Base-by-base conservation (phyloP, 2,113 vertebrate genomes). In the Aegypius monachus region DNA sequence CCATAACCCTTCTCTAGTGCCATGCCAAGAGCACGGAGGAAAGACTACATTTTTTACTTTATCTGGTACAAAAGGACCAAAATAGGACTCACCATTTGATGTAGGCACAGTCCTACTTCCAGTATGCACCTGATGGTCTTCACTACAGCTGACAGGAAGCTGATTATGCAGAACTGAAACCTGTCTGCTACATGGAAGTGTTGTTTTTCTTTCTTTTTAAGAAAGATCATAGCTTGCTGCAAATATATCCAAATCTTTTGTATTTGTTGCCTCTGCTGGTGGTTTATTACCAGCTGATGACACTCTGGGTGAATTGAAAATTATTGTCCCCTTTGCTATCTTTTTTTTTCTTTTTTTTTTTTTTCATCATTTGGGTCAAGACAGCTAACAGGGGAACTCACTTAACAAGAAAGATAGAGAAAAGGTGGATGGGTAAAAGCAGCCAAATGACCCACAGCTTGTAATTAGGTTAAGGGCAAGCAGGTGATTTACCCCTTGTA, bases 21-120 rank as follows among this genome's bases (percentile, higher is more conserved):
- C n/a, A 70, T 2, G 12, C 43, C 23, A 3, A 2, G 10, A 71
- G 21, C 20, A 40, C 0, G 0, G 15, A 62, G 13, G 0, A 45
- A 73, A 78, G 0, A 10, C 19, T 9, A 19, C 7, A 70, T 55
- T 75, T 68, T 27, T 12, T 32, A n/a, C 22, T 72, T 63, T 11
- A 52, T 6, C 15, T 21, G 1, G 3, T 11, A 52, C 3, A 68
- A 86, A 88, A 58, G 3, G 13, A 84, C 7, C 8, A 52, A 72
- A 82, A 23, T 2, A 86, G 11, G 12, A 80, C 62, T 95, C 27
- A 86, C 21, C 10, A 18, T 12, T 17, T 38, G 22, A 36, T 6
- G 11, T 0, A 65, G 15, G 9, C 14, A 18, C 19, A 31, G 36
- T 21, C 16, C 65, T 56, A 15, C n/a, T 22, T 61, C 63, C 25